These are phyloP conservation scores for Alviniconcha strummeri DNA, from an alignment of 2,888 invertebrate genomes.

Conservation along the genomic window DNA sequence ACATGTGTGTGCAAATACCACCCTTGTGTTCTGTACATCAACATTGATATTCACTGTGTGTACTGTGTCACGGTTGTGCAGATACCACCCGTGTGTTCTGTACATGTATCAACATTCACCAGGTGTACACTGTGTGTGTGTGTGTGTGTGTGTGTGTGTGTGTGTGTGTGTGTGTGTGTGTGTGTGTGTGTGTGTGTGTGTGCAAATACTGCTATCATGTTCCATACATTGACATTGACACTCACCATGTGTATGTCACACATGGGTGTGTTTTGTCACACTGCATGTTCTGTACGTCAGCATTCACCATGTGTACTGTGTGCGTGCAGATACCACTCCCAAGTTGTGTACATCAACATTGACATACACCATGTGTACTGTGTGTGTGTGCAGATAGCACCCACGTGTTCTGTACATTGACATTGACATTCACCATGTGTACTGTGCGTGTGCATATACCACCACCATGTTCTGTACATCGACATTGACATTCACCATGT, in stretches of 20 bases:
- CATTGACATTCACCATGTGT: constrained; percentile 95
- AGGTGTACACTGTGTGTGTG: constrained; percentile 74
- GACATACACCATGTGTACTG: not conserved
- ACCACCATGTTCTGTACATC: constrained; percentile 78
- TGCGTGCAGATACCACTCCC: no score
- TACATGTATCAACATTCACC: constrained; percentile 99
- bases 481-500: no score
- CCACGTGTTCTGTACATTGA: constrained; percentile 97
- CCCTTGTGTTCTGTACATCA: constrained; percentile 73
- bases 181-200: not conserved
- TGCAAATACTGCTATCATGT: constrained; percentile 78
- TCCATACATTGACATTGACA: constrained; percentile 98
- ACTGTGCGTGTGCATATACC: constrained; percentile 80
- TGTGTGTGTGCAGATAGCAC: constrained; percentile 82
- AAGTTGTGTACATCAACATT: no score
- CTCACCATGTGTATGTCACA: constrained; percentile 78
- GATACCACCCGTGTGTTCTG: constrained; percentile 93
- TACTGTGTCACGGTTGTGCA: constrained; percentile 69
- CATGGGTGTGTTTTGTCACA: no score
- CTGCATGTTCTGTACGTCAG: no score
- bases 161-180: not conserved
- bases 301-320: no score
- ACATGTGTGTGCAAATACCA: constrained; percentile 82
- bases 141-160: constrained; percentile 28
- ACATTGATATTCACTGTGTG: no score